Evolutionary conservation across 2,888 invertebrate genomes (phyloP).

Genomic region (Lagria hirta): DNA sequence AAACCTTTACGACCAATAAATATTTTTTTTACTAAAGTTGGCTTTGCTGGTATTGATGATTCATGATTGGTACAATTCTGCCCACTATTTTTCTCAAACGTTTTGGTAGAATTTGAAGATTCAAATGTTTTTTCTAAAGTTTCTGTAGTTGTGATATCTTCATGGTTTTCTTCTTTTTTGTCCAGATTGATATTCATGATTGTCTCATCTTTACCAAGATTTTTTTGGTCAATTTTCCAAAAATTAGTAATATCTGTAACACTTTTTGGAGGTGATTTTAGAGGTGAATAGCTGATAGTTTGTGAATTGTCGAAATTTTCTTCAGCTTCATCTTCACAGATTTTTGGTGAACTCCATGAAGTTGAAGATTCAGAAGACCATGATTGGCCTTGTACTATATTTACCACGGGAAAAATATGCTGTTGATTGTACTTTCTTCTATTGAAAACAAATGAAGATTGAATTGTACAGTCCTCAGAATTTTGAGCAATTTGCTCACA

Average conservation of each 20-base stretch:
- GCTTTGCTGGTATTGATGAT: neutral
- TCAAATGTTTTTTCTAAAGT: too few relatives aligned
- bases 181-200: constrained; percentile 2
- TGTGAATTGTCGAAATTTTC: constrained; percentile 3
- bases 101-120: too few relatives aligned
- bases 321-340: neutral
- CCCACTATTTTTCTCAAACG: too few relatives aligned
- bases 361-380: constrained; percentile 3
- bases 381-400: constrained; percentile 2
- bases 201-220: too few relatives aligned
- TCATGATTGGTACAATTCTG: too few relatives aligned
- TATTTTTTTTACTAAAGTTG: constrained; percentile 6
- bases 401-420: constrained; percentile 12
- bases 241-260: constrained; percentile 8
- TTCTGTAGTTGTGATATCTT: too few relatives aligned
- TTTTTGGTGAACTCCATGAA: too few relatives aligned
- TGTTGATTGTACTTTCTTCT: neutral
- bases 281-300: constrained; percentile 19
- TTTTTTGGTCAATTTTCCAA: too few relatives aligned
- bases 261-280: constrained; percentile 1
- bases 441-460: too few relatives aligned
- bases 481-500: too few relatives aligned
- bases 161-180: neutral
- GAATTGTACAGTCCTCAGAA: too few relatives aligned
- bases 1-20: constrained; percentile 24